Evolutionary conservation across 2,797 vertebrate genomes (phyloP), one percentile per base, ranked within the genome.

Genomic region (Propithecus perrieri): DNA sequence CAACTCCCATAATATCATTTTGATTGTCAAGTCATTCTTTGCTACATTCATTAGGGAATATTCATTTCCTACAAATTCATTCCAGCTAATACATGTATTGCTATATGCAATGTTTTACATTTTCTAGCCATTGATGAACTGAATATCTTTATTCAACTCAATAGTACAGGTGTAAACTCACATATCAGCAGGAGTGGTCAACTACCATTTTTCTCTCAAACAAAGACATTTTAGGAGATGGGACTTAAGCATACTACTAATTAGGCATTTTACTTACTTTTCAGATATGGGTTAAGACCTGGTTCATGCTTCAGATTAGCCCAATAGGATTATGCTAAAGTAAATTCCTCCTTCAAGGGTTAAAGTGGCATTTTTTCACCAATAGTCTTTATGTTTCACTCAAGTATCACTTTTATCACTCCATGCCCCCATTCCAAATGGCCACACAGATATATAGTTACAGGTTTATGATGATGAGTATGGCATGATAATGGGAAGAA

Each of bases 181-280:
- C 20, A 61, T 67, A 93, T 57, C 33, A 88, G 24, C 22, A 92
- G 38, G 22, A 93, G 14, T 75, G 15, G 26, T 13, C 55, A 59
- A 74, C 15, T 74, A 7, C 26, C 80, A 81, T 79, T 91, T 78
- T 88, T 33, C 87, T 91, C 78, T 93, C 74, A 76, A 75, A 74
- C 2, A 65, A 92, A 28, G 85, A 65, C 15, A 74, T 87, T 87
- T 96, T 53, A 94, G 86, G 41, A 97, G 71, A 93, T 1, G 89
- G 53, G 30, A 93, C 10, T 75, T 81, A 75, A 30, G 50, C 61
- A 89, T 33, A 61, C 41, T 75, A 53, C 30, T 61, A 79, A 57
- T 61, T 33, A 46, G 83, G 33, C 7, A 65, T 78, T 93, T 35
- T 83, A 93, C 1, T 79, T 79, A 63, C 61, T 72, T 67, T 91